Evolutionary conservation across 2,113 vertebrate genomes (phyloP).

Genomic region (Maccullochella peelii): DNA sequence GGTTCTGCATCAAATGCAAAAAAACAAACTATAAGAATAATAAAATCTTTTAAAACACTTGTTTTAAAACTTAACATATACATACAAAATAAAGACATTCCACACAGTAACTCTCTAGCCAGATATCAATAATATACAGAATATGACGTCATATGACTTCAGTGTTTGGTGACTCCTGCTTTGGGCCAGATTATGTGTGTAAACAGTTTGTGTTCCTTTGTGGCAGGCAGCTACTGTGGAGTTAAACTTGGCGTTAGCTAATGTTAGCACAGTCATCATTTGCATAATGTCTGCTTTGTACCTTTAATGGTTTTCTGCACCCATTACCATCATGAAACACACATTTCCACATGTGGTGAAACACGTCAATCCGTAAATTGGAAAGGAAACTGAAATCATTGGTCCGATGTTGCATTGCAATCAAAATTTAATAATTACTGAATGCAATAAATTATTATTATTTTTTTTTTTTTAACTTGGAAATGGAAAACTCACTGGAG

Average conservation of each 20-base stretch:
- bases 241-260: not conserved
- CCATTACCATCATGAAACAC: not conserved
- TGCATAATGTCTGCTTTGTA: slow-evolving; percentile 2
- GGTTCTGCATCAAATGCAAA: not conserved
- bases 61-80: not conserved
- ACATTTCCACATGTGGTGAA: not conserved
- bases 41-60: not conserved
- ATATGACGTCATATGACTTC: not conserved
- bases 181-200: too few relatives aligned
- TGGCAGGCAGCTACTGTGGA: not conserved
- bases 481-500: not conserved
- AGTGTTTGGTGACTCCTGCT: too few relatives aligned
- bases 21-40: too few relatives aligned
- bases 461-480: not conserved
- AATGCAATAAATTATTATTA: not conserved
- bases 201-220: too few relatives aligned
- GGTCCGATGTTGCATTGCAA: not conserved
- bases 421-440: not conserved
- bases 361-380: not conserved
- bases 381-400: not conserved
- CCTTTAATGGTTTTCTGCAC: slow-evolving; percentile 7
- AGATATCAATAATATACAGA: not conserved
- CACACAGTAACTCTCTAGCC: not conserved
- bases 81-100: not conserved
- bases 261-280: slow-evolving; percentile 3